Conservation (phyloP, 35 echinoderm and acorn worm genomes). For the Anneissia japonica region DNA sequence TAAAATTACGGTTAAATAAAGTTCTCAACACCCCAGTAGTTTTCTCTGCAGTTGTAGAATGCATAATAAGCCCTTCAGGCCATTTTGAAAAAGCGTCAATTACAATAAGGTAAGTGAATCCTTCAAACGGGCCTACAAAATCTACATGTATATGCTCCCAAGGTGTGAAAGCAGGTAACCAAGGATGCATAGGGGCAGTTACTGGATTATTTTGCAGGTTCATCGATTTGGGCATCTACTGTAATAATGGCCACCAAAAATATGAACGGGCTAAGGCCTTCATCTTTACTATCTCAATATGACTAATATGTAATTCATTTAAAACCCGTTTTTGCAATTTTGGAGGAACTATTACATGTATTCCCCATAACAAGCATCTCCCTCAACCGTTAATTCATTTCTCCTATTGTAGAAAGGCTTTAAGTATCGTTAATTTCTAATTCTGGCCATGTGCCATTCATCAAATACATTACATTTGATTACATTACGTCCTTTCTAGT, state of each 20-base stretch:
- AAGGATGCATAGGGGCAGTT: neutral
- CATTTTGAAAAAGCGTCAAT: conserved; percentile 38
- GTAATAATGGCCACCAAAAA: conserved; percentile 47
- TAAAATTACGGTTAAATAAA: conserved; percentile 20
- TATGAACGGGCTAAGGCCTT: conserved; percentile 29
- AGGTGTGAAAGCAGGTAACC: neutral
- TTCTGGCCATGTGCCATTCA: neutral
- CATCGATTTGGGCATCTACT: conserved; percentile 11
- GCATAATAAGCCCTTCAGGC: conserved; percentile 51
- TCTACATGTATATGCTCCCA: conserved; percentile 9
- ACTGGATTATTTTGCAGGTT: neutral
- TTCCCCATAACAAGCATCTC: conserved; percentile 22
- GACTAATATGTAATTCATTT: conserved; percentile 33
- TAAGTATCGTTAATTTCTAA: conserved; percentile 11
- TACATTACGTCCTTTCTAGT: conserved; percentile 7
- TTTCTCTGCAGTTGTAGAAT: conserved; percentile 4
- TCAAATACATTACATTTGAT: conserved; percentile 27
- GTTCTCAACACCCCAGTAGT: conserved; percentile 27
- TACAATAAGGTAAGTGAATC: conserved; percentile 27
- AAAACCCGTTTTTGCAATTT: conserved; percentile 19
- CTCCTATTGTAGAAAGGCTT: conserved; percentile 34
- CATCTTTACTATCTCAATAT: conserved; percentile 45
- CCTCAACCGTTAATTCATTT: conserved; percentile 32
- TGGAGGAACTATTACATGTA: conserved; percentile 15
- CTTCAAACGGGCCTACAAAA: conserved; percentile 9